Conservation (phyloP, 2,113 vertebrate species). For the Geococcyx californianus region DNA sequence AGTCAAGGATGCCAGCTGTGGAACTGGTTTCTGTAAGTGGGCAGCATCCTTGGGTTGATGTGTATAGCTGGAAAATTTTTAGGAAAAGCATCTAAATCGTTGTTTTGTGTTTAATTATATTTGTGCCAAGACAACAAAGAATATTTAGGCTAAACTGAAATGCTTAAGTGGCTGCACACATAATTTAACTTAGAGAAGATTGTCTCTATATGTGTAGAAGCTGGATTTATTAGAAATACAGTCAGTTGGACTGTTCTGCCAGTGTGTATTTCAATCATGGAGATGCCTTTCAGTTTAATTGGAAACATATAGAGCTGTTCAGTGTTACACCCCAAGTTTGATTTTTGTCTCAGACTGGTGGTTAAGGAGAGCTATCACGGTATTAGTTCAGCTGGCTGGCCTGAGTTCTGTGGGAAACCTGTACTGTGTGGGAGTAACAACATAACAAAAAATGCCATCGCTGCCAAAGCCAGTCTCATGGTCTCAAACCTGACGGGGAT, state of each 20-base stretch:
- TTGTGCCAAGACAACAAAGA: not conserved
- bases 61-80: not conserved
- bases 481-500: not conserved
- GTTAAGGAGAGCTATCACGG: not conserved
- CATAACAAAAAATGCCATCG: accelerated
- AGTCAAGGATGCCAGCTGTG: not conserved
- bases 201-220: not conserved
- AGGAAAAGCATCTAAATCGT: not conserved
- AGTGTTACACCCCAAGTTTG: not conserved
- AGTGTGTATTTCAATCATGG: not conserved
- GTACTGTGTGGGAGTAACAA: not conserved
- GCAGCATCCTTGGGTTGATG: not conserved
- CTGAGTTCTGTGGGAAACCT: not conserved
- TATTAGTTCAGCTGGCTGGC: not conserved
- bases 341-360: not conserved
- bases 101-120: not conserved
- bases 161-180: not conserved
- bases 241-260: not conserved
- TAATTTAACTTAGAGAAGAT: not conserved
- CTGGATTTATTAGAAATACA: not conserved
- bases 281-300: not conserved
- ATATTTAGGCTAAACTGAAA: not conserved
- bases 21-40: not conserved
- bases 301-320: not conserved
- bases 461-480: not conserved